Conservation (phyloP, 1,140 invertebrate genomes). For the Rhynchophorus ferrugineus region DNA sequence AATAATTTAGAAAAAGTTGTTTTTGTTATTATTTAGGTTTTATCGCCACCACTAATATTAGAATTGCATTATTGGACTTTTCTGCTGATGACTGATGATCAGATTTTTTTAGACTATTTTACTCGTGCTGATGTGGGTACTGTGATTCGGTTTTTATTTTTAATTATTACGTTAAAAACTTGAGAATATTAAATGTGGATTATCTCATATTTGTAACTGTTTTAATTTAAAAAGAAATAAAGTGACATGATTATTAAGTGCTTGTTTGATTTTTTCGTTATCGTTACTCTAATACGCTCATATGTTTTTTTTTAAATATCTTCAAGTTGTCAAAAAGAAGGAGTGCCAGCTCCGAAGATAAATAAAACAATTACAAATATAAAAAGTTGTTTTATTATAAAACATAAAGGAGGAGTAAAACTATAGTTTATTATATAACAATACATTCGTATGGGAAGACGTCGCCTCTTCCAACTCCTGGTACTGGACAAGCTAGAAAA, state of each 20-base stretch:
- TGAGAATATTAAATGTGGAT: conserved; percentile 37
- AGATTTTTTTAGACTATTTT: conserved; percentile 16
- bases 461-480: conserved; percentile 40
- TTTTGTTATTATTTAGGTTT: conserved; percentile 12
- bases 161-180: conserved; percentile 6
- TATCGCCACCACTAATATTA: conserved; percentile 13
- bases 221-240: conserved; percentile 39
- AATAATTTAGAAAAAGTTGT: conserved; percentile 3
- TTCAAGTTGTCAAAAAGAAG: too few relatives aligned
- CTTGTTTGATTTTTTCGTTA: neutral
- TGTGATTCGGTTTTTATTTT: conserved; percentile 36
- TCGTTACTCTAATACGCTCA: neutral
- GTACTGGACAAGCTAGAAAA: conserved; percentile 50
- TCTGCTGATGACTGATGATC: neutral
- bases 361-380: neutral
- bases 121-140: conserved; percentile 37
- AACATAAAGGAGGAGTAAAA: conserved; percentile 7
- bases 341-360: too few relatives aligned
- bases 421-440: conserved; percentile 56
- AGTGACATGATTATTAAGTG: conserved; percentile 24
- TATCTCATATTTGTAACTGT: conserved; percentile 41
- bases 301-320: too few relatives aligned
- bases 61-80: neutral
- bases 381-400: conserved; percentile 7
- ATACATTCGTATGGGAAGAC: conserved; percentile 61